Conservation (phyloP, 2,797 vertebrate genomes). For the Chloroceryle inda region DNA sequence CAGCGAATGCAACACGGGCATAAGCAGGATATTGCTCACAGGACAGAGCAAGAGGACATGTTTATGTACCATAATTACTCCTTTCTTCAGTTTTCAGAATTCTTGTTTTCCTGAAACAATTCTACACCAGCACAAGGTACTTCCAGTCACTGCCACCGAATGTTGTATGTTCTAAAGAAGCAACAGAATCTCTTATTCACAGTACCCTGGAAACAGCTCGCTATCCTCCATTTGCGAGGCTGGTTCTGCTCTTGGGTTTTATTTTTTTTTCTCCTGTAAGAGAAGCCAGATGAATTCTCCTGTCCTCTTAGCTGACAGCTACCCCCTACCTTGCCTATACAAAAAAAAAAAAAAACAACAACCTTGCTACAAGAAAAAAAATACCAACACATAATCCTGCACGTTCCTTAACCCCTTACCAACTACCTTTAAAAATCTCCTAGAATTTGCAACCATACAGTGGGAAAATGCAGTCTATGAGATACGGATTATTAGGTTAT, state of each 20-base stretch:
- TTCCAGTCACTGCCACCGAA: neutral
- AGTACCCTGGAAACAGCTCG: neutral
- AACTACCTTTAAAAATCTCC: too few relatives aligned
- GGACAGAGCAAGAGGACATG: neutral
- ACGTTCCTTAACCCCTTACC: too few relatives aligned
- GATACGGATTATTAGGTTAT: too few relatives aligned
- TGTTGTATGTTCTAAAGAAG: neutral
- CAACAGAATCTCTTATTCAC: neutral
- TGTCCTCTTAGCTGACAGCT: neutral
- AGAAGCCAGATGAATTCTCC: neutral
- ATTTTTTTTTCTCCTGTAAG: neutral
- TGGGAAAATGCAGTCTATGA: too few relatives aligned
- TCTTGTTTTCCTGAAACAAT: neutral
- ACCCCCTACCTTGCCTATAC: neutral
- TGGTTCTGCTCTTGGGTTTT: neutral
- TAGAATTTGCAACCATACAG: too few relatives aligned
- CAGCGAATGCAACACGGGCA: neutral
- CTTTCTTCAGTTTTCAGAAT: neutral
- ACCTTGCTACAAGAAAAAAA: too few relatives aligned
- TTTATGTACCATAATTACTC: neutral
- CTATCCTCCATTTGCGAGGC: rapidly evolving
- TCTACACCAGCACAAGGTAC: neutral
- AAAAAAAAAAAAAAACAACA: neutral
- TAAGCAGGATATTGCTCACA: neutral
- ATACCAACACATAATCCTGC: too few relatives aligned